Evolutionary conservation across 2,888 invertebrate species (phyloP).

Genomic region (Mayetiola destructor): DNA sequence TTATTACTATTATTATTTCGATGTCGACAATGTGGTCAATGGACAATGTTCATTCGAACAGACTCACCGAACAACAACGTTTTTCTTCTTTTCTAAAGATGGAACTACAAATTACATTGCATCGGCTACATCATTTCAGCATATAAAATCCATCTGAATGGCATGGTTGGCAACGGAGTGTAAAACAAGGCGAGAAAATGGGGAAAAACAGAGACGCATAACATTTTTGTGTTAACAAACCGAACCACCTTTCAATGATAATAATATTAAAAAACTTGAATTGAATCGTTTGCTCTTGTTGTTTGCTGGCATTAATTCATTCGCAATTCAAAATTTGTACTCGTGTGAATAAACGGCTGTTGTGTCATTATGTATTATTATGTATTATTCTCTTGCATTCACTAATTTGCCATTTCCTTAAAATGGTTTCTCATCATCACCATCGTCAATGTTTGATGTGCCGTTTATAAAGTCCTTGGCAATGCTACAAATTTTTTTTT

Average conservation of each 20-base stretch:
- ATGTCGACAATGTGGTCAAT: neutral
- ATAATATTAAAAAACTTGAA: neutral
- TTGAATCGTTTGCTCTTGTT: neutral
- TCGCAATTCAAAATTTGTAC: no score
- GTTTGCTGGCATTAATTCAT: neutral
- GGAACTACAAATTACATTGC: neutral
- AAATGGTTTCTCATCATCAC: no score
- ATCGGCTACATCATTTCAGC: no score
- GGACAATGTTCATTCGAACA: neutral
- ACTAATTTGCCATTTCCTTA: neutral
- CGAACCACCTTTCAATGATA: no score
- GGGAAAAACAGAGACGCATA: neutral
- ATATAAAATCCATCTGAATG: no score
- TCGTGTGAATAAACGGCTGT: neutral
- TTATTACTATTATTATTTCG: no score
- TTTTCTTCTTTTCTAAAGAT: neutral
- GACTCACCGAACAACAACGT: constrained; percentile 7
- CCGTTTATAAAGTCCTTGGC: neutral
- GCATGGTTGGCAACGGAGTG: no score
- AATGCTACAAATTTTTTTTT: neutral
- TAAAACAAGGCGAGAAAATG: neutral
- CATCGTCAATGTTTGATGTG: no score
- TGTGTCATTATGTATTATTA: constrained; percentile 2
- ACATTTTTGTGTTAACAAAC: no score
- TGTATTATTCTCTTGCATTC: neutral